Evolutionary conservation across 2,797 vertebrate genomes (phyloP).

Genomic region (Squalus acanthias): DNA sequence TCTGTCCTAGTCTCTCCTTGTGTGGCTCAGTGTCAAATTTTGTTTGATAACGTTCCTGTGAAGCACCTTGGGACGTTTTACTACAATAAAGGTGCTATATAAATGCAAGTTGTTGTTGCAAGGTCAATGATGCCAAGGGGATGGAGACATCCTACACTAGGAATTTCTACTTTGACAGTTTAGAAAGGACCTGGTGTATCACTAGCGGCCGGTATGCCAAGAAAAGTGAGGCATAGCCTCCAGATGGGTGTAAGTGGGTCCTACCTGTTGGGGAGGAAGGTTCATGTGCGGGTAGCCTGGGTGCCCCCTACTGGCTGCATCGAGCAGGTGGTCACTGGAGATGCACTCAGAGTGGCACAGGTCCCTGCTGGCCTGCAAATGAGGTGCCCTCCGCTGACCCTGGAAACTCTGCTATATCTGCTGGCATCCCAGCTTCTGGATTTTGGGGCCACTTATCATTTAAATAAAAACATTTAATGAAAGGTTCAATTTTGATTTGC

Average conservation of each 20-base stretch:
- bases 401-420: neutral
- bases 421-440: neutral
- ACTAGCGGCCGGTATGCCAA: neutral
- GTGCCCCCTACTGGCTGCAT: neutral
- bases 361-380: neutral
- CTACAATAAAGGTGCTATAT: too few relatives aligned
- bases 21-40: too few relatives aligned
- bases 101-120: too few relatives aligned
- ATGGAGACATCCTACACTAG: too few relatives aligned
- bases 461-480: neutral
- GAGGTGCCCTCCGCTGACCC: neutral
- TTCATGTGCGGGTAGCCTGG: neutral
- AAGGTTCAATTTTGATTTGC: neutral
- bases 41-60: too few relatives aligned
- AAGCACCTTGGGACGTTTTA: too few relatives aligned
- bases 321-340: neutral
- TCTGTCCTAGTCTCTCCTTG: too few relatives aligned
- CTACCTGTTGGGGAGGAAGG: too few relatives aligned
- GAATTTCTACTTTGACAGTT: too few relatives aligned
- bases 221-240: neutral
- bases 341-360: neutral
- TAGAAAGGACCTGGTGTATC: neutral
- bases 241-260: neutral
- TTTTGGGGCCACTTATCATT: neutral
- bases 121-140: neutral